Evolutionary conservation across 2,888 invertebrate genomes (phyloP).

Genomic region (Gerris lacustris): DNA sequence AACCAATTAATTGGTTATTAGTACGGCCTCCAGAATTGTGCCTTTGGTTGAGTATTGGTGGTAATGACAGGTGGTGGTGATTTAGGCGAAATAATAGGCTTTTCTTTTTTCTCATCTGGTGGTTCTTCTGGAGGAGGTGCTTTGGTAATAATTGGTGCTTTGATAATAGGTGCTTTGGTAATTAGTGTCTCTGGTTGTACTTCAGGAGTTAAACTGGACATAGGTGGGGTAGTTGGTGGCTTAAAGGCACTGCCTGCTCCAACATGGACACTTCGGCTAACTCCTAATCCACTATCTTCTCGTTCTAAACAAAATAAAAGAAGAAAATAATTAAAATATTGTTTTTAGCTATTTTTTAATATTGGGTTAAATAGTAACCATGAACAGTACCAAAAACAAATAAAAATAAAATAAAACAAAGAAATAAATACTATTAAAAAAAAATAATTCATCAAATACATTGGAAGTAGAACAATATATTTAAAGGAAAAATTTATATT

Average conservation of each 20-base stretch:
- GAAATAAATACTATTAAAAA: too few species aligned
- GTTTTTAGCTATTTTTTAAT: too few species aligned
- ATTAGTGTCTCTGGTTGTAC: neutral
- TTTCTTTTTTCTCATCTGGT: neutral
- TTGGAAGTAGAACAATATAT: too few species aligned
- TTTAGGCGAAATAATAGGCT: neutral
- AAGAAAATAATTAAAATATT: neutral
- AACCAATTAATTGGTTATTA: neutral
- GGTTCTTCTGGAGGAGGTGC: neutral
- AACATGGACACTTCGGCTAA: neutral
- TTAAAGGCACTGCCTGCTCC: slow-evolving; percentile 2
- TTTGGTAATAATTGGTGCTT: neutral
- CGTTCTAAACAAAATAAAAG: neutral
- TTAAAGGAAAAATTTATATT: too few species aligned
- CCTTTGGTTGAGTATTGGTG: neutral
- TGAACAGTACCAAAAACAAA: too few species aligned
- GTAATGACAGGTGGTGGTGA: neutral
- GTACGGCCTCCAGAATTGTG: neutral
- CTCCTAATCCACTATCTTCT: neutral
- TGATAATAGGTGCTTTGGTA: neutral
- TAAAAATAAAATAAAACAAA: too few species aligned
- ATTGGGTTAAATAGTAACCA: too few species aligned
- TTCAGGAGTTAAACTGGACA: neutral
- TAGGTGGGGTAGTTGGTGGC: slow-evolving; percentile 1
- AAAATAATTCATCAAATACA: too few species aligned